A percentile compares a stretch with the other conserved stretches of the same genome.
Conservation (phyloP, 2,113 vertebrate genomes). For the Hypocryptadius cinnamomeus region DNA sequence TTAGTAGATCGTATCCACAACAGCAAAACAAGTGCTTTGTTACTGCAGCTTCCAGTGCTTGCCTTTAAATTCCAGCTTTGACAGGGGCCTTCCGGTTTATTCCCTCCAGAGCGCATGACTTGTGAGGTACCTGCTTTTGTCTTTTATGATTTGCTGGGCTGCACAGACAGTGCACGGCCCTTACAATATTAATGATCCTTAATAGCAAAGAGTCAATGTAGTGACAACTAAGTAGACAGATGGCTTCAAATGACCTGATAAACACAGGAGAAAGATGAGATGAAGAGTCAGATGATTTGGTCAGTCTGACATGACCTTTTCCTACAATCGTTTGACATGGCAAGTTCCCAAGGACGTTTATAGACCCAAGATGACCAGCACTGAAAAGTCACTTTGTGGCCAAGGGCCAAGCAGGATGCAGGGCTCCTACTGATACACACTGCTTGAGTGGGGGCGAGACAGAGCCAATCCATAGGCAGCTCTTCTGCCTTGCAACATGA, state of each 20-base stretch:
- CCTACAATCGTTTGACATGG: neutral
- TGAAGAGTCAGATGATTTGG: neutral
- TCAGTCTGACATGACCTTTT: neutral
- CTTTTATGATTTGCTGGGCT: neutral
- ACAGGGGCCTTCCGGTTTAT: neutral
- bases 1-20: neutral
- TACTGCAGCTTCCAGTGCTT: neutral
- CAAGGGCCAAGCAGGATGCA: neutral
- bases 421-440: neutral
- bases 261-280: neutral
- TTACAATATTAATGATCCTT: conserved; percentile 2
- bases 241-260: neutral
- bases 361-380: neutral
- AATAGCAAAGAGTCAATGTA: neutral
- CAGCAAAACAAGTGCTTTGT: fast-evolving
- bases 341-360: neutral
- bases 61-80: neutral
- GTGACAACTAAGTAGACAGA: neutral
- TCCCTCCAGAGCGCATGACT: neutral
- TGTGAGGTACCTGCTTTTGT: neutral
- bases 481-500: fast-evolving
- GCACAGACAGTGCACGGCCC: neutral
- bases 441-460: neutral
- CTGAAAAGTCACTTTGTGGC: neutral
- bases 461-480: neutral